Evolutionary conservation across 2,797 vertebrate species (phyloP).

Genomic region (Esox masquinongy): DNA sequence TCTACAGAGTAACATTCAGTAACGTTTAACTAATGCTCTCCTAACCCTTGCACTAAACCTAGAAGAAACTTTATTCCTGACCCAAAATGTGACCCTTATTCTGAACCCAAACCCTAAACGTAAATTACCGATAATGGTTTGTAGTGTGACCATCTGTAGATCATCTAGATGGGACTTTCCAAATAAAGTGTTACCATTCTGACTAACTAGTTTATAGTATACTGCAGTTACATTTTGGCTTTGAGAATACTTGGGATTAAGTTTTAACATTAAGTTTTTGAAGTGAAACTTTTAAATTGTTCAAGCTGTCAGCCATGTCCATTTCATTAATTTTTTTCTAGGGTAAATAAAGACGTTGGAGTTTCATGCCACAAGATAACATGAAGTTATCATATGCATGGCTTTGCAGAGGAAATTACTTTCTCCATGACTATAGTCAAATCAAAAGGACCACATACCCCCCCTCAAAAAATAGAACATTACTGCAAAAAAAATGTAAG

Average conservation of each 20-base stretch:
- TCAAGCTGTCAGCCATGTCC: conserved; percentile 40
- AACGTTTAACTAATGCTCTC: too few species aligned
- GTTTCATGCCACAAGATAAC: conserved; percentile 42
- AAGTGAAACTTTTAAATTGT: conserved; percentile 3
- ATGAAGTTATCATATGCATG: conserved; percentile 16
- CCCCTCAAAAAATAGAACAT: conserved; percentile 27
- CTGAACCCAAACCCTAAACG: too few species aligned
- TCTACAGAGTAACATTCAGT: too few species aligned
- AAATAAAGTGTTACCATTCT: not conserved
- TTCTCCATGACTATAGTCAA: conserved; percentile 27
- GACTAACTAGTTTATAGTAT: conserved; percentile 18
- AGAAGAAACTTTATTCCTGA: too few species aligned
- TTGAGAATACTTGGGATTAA: conserved; percentile 70
- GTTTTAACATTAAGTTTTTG: conserved; percentile 29
- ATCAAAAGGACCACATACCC: conserved; percentile 37
- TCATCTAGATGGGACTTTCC: too few species aligned
- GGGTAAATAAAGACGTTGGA: conserved; percentile 20
- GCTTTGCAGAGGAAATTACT: conserved; percentile 42
- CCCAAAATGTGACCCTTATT: too few species aligned
- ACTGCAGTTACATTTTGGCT: conserved; percentile 38
- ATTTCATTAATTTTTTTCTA: conserved; percentile 49
- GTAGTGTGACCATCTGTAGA: too few species aligned
- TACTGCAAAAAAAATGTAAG: conserved; percentile 24
- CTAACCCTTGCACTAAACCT: too few species aligned
- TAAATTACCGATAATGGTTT: not conserved